Percentiles rank a stretch among this genome's conserved stretches.
Evolutionary conservation across 2,888 invertebrate species (phyloP).

Genomic region (Anodontia alba): DNA sequence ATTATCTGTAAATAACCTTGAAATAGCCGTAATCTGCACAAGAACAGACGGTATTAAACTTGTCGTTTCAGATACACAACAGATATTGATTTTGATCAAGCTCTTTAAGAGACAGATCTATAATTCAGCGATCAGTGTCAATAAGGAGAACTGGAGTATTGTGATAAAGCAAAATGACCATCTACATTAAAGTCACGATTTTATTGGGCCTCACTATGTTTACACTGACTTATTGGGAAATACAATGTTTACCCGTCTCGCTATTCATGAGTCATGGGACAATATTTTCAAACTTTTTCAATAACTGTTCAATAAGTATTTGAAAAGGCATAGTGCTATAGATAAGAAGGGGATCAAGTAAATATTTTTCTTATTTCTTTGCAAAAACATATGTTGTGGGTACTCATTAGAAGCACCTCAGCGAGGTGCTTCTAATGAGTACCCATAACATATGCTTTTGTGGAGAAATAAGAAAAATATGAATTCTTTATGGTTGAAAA

Average conservation of each 20-base stretch:
- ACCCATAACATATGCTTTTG: no score
- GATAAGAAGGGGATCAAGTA: no score
- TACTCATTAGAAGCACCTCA: no score
- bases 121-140: conserved; percentile 11
- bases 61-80: conserved; percentile 3
- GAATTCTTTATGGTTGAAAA: no score
- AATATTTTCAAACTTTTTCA: conserved; percentile 4
- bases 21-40: neutral
- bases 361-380: no score
- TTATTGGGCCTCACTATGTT: neutral
- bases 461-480: no score
- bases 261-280: neutral
- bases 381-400: no score
- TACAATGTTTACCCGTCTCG: neutral
- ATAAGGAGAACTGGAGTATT: neutral
- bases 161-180: neutral
- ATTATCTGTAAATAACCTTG: neutral
- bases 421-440: no score
- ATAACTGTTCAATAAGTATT: conserved; percentile 10
- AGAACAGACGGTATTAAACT: conserved; percentile 1
- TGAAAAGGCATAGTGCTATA: neutral
- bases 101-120: conserved; percentile 15
- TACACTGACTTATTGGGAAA: no score
- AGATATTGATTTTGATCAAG: conserved; percentile 5
- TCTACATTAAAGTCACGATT: neutral